phyloP scores from a whole-genome alignment of 2,888 invertebrate genomes.

The Coelogynopora nodosa region DNA sequence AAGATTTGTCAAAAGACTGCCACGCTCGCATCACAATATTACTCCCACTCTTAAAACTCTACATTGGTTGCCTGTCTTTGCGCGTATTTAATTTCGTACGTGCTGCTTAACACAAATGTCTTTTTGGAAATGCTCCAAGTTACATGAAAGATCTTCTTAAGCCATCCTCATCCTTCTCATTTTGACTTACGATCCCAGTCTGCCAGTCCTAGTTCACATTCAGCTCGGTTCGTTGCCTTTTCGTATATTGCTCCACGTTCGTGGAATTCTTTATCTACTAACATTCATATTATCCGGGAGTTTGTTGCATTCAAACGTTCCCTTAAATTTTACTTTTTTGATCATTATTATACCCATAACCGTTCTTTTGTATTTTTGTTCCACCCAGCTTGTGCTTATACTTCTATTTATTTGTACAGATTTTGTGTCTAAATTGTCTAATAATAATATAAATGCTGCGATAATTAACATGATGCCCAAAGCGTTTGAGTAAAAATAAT shows the following conservation, averaged over 20 bases:
- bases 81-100: background rate
- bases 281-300: background rate
- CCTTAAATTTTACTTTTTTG: background rate
- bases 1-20: too few species aligned
- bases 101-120: conserved; percentile 10
- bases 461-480: too few species aligned
- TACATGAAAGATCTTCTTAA: conserved; percentile 18
- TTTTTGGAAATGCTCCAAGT: conserved; percentile 23
- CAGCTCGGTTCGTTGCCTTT: background rate
- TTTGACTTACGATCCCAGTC: conserved; percentile 24
- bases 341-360: background rate
- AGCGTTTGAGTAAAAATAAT: too few species aligned
- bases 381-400: background rate
- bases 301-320: conserved; percentile 2
- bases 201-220: conserved; percentile 18
- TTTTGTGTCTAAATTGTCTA: conserved; percentile 19
- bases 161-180: background rate
- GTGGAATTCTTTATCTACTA: background rate
- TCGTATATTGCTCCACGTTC: conserved; percentile 14
- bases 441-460: conserved; percentile 2
- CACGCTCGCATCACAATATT: background rate
- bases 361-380: conserved; percentile 18
- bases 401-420: conserved; percentile 18
- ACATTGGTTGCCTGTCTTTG: conserved; percentile 5
- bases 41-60: background rate